Percentiles rank a stretch among this genome's conserved stretches.
Evolutionary conservation across 92 coral and sea anemone species (phyloP).

Genomic region (Anthopleura xanthogrammica): DNA sequence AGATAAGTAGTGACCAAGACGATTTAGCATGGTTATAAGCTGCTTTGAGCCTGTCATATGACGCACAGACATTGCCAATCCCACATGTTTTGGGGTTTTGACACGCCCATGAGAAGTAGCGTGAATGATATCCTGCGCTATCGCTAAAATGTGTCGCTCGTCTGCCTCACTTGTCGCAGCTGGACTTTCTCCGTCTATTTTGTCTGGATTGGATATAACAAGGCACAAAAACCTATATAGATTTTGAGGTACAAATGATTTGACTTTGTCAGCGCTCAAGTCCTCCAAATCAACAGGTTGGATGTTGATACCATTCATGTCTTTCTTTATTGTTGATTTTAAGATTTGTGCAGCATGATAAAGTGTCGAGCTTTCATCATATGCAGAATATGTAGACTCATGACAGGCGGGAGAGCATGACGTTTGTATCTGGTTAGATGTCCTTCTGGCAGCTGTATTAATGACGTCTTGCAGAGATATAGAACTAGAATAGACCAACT

Average conservation of each 20-base stretch:
- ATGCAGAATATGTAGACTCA: too few species aligned
- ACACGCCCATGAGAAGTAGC: constrained; percentile 45
- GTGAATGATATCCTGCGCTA: constrained; percentile 40
- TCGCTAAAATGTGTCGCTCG: constrained; percentile 38
- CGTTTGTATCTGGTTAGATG: too few species aligned
- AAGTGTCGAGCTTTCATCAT: background rate
- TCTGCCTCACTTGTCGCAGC: constrained; percentile 16
- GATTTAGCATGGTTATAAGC: constrained; percentile 47
- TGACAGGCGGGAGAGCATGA: too few species aligned
- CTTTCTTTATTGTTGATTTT: background rate
- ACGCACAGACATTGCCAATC: constrained; percentile 54
- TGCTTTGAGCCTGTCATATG: constrained; percentile 50
- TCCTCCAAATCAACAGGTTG: constrained; percentile 11
- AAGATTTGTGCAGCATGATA: background rate
- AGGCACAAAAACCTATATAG: constrained; percentile 47
- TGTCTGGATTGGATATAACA: constrained; percentile 27
- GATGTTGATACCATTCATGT: background rate
- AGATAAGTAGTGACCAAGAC: constrained; percentile 56
- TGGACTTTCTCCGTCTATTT: constrained; percentile 1
- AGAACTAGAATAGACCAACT: constrained; percentile 52
- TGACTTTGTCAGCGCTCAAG: constrained; percentile 32
- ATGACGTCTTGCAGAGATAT: constrained; percentile 50
- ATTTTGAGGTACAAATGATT: constrained; percentile 34
- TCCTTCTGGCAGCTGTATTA: constrained; percentile 35
- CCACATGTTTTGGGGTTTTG: constrained; percentile 64